Percentiles rank a stretch among this genome's conserved stretches.
These are phyloP conservation scores for Parapsyche elsis DNA, from an alignment of 1,140 invertebrate genomes.

Conservation along the genomic window DNA sequence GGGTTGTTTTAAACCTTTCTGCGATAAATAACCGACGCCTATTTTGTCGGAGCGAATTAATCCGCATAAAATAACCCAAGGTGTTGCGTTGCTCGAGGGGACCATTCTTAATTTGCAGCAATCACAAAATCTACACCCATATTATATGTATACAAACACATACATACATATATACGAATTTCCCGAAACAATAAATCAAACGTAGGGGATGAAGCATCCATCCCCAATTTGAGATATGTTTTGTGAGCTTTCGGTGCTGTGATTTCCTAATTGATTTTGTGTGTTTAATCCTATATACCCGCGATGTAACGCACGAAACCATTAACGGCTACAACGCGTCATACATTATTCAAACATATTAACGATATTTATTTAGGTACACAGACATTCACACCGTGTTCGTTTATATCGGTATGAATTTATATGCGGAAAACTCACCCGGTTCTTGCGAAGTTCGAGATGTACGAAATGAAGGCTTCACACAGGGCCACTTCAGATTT, in stretches of 20 bases:
- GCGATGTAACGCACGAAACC: background rate
- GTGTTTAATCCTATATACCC: background rate
- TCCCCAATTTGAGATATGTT: slow-evolving; percentile 20
- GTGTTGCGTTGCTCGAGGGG: background rate
- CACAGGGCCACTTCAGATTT: slow-evolving; percentile 88
- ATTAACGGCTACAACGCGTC: slow-evolving; percentile 4
- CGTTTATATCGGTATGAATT: background rate
- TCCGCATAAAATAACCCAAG: background rate
- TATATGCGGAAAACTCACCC: slow-evolving; percentile 77
- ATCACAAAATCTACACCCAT: background rate
- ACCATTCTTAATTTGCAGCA: background rate
- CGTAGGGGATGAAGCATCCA: background rate
- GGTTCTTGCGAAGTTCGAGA: slow-evolving; percentile 97
- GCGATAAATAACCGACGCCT: slow-evolving; percentile 1
- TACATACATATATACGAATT: background rate
- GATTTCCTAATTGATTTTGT: slow-evolving; percentile 39
- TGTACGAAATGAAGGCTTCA: slow-evolving; percentile 93
- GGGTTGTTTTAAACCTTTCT: too few species aligned
- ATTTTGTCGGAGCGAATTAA: slow-evolving; percentile 7
- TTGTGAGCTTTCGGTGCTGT: slow-evolving; percentile 3
- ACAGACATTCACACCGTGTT: too few species aligned
- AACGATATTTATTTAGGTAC: slow-evolving; percentile 10
- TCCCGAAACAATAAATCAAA: slow-evolving; percentile 20
- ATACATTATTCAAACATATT: background rate
- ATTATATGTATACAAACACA: background rate